phyloP scores from a whole-genome alignment of 2,113 vertebrate species.

The Entomyzon cyanotis region DNA sequence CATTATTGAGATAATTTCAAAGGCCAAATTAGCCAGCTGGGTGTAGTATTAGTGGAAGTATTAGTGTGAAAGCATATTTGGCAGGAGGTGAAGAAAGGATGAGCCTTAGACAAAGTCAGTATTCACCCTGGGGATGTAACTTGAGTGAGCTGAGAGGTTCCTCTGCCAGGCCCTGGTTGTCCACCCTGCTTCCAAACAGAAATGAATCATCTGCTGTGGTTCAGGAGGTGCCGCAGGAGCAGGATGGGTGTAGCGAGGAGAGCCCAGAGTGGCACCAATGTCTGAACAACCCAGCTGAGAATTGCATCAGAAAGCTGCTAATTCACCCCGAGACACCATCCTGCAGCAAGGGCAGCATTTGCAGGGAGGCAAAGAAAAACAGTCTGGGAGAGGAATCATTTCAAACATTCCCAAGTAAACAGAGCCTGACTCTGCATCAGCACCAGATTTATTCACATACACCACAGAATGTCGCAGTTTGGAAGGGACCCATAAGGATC shows the following conservation, averaged over 20 bases:
- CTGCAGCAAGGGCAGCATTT: not conserved
- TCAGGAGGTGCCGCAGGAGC: slow-evolving; percentile 29
- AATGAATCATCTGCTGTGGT: slow-evolving; percentile 51
- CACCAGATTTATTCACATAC: accelerated
- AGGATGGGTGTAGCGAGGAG: not conserved
- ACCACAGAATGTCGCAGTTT: not conserved
- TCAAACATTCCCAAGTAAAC: not conserved
- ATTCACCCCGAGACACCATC: not conserved
- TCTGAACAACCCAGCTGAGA: not conserved
- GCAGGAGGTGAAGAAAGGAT: slow-evolving; percentile 34
- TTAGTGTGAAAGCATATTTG: slow-evolving; percentile 42
- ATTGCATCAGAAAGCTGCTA: slow-evolving; percentile 50
- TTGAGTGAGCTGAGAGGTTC: not conserved
- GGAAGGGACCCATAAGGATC: not conserved
- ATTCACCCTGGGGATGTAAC: slow-evolving; percentile 43
- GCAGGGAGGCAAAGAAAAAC: not conserved
- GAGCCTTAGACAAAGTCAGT: not conserved
- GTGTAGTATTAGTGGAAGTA: not conserved
- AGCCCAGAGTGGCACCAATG: not conserved
- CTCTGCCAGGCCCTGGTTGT: slow-evolving; percentile 19
- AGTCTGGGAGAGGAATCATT: not conserved
- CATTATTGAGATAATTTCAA: slow-evolving; percentile 54
- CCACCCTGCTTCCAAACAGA: slow-evolving; percentile 38
- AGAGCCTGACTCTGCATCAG: not conserved
- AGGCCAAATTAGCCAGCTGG: slow-evolving; percentile 49